Conservation (phyloP, 2,797 vertebrate genomes). For the Falco naumanni region DNA sequence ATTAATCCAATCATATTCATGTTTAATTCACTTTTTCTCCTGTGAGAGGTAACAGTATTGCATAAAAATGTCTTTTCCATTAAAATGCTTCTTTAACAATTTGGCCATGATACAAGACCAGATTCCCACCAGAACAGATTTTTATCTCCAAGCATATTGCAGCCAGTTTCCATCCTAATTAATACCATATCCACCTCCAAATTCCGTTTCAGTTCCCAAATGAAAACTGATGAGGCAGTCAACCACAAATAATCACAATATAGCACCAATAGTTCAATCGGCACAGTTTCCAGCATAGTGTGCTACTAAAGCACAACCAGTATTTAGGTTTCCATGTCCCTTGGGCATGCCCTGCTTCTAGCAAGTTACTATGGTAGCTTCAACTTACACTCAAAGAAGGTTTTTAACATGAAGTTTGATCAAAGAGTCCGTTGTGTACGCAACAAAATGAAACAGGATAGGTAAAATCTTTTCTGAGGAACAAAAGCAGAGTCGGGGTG, state of each 20-base stretch:
- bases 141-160: conserved; percentile 72
- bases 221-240: conserved; percentile 73
- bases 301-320: not conserved
- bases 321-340: not conserved
- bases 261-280: conserved; percentile 29
- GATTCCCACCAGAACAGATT: conserved; percentile 68
- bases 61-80: conserved; percentile 64
- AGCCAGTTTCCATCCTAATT: conserved; percentile 73
- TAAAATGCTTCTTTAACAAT: conserved; percentile 71
- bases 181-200: conserved; percentile 70
- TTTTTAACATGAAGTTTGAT: conserved; percentile 33
- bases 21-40: conserved; percentile 64
- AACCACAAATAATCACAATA: conserved; percentile 57
- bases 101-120: conserved; percentile 65
- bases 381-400: not conserved
- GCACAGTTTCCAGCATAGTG: not conserved
- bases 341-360: conserved; percentile 24
- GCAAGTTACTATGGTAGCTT: not conserved
- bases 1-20: conserved; percentile 38
- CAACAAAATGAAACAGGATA: not conserved
- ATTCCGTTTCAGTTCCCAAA: conserved; percentile 70
- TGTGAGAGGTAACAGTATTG: conserved; percentile 32
- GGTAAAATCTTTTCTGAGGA: not conserved
- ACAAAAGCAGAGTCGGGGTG: not conserved
- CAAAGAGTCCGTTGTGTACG: not conserved